These are phyloP conservation scores for Cotesia glomerata DNA, from an alignment of 1,140 invertebrate genomes.

Conservation along the genomic window DNA sequence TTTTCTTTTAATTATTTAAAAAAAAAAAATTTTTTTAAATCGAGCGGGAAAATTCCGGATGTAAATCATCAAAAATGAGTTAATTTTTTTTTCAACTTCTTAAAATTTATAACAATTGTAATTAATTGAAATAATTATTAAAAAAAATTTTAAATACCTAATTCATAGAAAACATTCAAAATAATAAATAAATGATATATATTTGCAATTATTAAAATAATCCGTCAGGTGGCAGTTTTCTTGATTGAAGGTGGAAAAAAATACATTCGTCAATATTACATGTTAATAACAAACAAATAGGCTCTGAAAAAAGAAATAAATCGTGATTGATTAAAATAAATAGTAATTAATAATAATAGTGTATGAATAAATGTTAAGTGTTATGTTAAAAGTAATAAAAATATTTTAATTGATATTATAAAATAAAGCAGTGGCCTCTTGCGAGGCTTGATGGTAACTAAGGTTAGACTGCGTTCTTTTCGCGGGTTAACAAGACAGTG, in stretches of 20 bases:
- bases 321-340: neutral
- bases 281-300: conserved; percentile 8
- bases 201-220: no score
- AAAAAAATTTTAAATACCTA: no score
- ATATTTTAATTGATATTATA: neutral
- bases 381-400: neutral
- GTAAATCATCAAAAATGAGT: no score
- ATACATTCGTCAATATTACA: conserved; percentile 20
- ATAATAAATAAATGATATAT: no score
- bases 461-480: conserved; percentile 43
- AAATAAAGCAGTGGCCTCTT: conserved; percentile 51
- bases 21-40: no score
- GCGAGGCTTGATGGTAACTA: conserved; percentile 40
- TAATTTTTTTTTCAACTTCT: no score
- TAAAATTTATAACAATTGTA: no score
- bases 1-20: neutral
- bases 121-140: no score
- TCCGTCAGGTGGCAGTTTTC: conserved; percentile 2
- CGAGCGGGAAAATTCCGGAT: no score
- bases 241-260: conserved; percentile 5
- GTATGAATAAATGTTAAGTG: neutral
- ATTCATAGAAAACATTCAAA: no score
- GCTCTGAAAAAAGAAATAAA: neutral
- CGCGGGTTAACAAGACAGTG: conserved; percentile 18
- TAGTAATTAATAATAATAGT: neutral